phyloP scores from a whole-genome alignment of 1,140 invertebrate genomes.

The Yoshiicerus persimilis region DNA sequence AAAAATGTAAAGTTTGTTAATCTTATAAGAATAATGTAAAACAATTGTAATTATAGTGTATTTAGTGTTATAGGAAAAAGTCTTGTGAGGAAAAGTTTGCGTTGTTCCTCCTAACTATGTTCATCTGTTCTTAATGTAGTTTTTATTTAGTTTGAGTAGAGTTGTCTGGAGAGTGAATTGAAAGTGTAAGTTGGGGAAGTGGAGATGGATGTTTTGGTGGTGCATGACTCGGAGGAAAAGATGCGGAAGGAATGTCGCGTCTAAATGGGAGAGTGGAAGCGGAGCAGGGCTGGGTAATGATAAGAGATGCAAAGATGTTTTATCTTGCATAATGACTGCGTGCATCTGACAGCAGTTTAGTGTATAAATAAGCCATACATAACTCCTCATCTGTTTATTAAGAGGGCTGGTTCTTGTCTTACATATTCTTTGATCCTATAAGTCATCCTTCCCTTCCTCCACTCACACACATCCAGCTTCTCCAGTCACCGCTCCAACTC shows the following conservation, averaged over 20 bases:
- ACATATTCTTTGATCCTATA: slow-evolving; percentile 1
- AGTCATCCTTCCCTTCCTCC: neutral
- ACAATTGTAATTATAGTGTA: neutral
- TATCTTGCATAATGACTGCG: slow-evolving; percentile 16
- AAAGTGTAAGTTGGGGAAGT: neutral
- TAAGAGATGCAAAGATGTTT: slow-evolving; percentile 14
- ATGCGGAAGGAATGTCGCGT: neutral
- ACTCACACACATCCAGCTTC: neutral
- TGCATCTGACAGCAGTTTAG: slow-evolving; percentile 5
- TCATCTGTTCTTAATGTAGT: neutral
- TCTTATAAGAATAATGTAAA: neutral
- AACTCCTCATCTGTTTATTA: neutral
- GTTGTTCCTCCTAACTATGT: neutral
- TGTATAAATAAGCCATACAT: slow-evolving; percentile 3
- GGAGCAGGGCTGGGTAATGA: neutral
- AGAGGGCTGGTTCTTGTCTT: neutral
- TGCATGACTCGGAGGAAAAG: neutral
- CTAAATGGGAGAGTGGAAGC: neutral
- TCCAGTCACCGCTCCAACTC: neutral
- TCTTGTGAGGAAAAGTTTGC: neutral
- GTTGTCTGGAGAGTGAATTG: neutral
- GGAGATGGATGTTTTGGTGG: neutral
- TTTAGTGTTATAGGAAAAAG: neutral
- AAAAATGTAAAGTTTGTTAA: neutral
- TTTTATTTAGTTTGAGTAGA: neutral